A percentile compares a stretch with the other conserved stretches of the same genome.
Conservation (phyloP, 2,113 vertebrate genomes). For the Spheniscus mendiculus region DNA sequence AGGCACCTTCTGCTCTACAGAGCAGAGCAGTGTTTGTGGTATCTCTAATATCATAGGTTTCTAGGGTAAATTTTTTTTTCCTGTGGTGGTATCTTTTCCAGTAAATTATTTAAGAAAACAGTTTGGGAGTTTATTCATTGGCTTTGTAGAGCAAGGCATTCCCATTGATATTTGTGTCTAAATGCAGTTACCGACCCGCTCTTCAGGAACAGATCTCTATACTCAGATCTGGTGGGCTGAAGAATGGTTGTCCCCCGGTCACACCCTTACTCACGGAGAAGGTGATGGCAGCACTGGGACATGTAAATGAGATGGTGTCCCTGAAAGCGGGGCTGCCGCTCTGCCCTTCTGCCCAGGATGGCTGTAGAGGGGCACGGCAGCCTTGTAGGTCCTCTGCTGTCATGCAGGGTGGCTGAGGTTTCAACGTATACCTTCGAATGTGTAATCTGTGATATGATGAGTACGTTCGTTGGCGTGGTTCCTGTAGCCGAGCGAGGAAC, state of each 20-base stretch:
- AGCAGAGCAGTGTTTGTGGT: background rate
- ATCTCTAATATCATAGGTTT: background rate
- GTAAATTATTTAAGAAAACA: background rate
- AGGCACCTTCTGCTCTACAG: accelerated
- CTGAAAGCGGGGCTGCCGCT: background rate
- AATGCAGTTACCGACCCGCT: accelerated
- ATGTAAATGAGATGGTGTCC: background rate
- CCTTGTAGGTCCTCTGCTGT: background rate
- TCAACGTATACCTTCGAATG: accelerated
- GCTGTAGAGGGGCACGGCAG: background rate
- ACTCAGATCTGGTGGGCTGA: accelerated
- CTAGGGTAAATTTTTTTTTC: background rate
- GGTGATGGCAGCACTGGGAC: background rate
- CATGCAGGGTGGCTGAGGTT: background rate
- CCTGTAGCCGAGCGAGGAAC: background rate
- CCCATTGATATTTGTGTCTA: accelerated
- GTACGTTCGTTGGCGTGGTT: background rate
- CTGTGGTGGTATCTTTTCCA: background rate
- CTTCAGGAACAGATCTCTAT: background rate
- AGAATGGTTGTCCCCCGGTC: accelerated
- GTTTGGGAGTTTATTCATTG: background rate
- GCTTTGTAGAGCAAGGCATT: background rate
- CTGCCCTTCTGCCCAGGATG: background rate
- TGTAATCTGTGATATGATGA: accelerated
- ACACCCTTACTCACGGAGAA: accelerated